Evolutionary conservation across 1,140 invertebrate species (phyloP), one percentile per base, ranked within the genome.

Genomic region (Elymnias hypermnestra): DNA sequence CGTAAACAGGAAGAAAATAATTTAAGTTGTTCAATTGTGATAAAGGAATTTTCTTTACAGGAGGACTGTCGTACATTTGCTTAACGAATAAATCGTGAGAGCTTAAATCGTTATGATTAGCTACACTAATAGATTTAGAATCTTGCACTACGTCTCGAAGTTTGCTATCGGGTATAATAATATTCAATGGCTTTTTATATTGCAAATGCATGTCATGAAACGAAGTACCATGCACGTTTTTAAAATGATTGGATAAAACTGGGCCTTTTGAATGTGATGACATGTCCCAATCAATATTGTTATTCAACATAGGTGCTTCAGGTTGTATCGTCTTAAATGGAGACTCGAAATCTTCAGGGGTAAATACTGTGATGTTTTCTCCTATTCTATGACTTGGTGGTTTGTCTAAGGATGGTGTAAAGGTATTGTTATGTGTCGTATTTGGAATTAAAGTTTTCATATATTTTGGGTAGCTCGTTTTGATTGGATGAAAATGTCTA

Each of bases 301-400:
- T 45, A 7, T 28, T 56, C 4, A 56, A 33, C 4, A 69, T 22
- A 31, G 71, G 51, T 21, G 65, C 47, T 55, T 66, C 58, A 1
- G 69, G 53, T 21, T 64, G 53, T 35, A 73, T 63, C n/a, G 50
- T 61, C 57, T 78, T 68, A 19, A 67, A 63, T 18, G 61, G 61
- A 25, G 58, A 51, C 14, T 63, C 56, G 36, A 58, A 25, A 44
- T 72, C 63, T 22, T 65, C 58, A 31, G 64, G 35, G 29, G 63
- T 70, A 51, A 65, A 75, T 10, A 63, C 60, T 21, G 73, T 72
- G 8, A 73, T 63, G 40, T 77, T 81, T 7, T 64, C 42, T 48
- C 37, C 25, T 41, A 42, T 39, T 31, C 35, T 33, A 28, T 44
- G n/a, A 19, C 57, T 53, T 12, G 33, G 6, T 17, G 19, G 22